Conservation (phyloP, 2,797 vertebrate species). For the Falco naumanni region DNA sequence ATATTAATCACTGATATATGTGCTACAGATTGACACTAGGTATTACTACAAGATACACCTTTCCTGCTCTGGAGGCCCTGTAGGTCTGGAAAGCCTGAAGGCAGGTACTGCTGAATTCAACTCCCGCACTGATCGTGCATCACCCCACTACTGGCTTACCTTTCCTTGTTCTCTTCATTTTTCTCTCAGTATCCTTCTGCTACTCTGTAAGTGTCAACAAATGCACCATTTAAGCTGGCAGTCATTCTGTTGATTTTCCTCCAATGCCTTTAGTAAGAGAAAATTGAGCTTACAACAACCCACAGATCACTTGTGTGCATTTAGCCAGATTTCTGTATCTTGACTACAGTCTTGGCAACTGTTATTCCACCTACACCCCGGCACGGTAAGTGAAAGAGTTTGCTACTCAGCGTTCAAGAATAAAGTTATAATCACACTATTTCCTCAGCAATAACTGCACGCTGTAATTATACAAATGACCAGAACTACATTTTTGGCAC, state of each 20-base stretch:
- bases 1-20: background rate
- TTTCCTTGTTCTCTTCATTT: background rate
- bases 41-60: background rate
- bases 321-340: background rate
- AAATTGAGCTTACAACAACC: background rate
- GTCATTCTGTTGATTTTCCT: background rate
- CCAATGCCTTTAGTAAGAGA: background rate
- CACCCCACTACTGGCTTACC: background rate
- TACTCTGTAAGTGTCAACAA: background rate
- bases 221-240: background rate
- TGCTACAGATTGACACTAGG: background rate
- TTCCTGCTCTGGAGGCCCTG: background rate
- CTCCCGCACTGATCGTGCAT: rapidly evolving
- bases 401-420: constrained; percentile 15
- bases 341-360: background rate
- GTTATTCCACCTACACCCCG: background rate
- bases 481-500: constrained; percentile 35
- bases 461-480: constrained; percentile 42
- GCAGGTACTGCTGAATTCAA: background rate
- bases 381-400: background rate
- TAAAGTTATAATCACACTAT: constrained; percentile 17
- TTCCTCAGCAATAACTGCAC: constrained; percentile 19
- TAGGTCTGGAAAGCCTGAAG: background rate
- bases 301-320: background rate
- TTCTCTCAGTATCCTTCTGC: background rate